These are phyloP conservation scores for Pristionchus arcanus DNA, from an alignment of 2,888 invertebrate species.

Conservation along the genomic window DNA sequence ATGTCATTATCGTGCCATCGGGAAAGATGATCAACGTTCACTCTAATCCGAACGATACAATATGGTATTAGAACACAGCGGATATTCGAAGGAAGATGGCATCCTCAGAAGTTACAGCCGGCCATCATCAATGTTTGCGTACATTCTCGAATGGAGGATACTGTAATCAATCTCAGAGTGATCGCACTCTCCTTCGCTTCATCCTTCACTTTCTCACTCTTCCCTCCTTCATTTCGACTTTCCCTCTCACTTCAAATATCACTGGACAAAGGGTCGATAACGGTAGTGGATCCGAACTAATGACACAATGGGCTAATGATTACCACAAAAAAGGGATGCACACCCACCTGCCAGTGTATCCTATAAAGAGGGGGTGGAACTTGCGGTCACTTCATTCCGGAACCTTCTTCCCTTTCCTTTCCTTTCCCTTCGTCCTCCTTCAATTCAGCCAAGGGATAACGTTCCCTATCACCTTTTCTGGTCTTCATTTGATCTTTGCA, in stretches of 20 bases:
- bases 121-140: too few species aligned
- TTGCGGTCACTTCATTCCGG: not conserved
- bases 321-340: not conserved
- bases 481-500: not conserved
- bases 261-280: not conserved
- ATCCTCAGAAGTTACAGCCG: too few species aligned
- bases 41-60: too few species aligned
- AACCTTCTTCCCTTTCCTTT: not conserved
- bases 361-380: constrained; percentile 17
- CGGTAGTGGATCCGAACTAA: constrained; percentile 6
- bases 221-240: not conserved
- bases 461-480: not conserved
- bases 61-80: too few species aligned
- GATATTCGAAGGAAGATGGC: too few species aligned
- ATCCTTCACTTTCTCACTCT: not conserved
- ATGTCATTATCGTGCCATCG: too few species aligned
- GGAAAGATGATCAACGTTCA: too few species aligned
- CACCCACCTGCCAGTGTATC: not conserved
- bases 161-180: not conserved
- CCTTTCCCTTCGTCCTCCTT: not conserved
- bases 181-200: not conserved
- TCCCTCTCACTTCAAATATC: constrained; percentile 33
- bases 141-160: not conserved
- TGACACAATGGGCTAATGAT: not conserved
- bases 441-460: not conserved